Evolutionary conservation across 2,888 invertebrate species (phyloP), one percentile per base, ranked within the genome.

Genomic region (Smittia aterrima): DNA sequence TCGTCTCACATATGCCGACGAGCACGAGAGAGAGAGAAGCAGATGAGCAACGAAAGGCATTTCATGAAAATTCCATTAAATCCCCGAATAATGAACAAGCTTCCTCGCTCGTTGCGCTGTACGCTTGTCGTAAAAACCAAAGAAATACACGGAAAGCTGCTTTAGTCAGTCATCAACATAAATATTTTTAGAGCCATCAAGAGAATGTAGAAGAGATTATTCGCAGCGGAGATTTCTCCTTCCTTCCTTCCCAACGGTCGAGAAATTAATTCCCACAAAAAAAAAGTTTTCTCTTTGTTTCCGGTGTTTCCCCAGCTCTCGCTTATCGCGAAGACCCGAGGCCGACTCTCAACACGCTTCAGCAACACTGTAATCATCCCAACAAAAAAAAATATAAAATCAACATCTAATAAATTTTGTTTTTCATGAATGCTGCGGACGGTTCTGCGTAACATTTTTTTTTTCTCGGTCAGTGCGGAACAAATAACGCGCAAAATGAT

Each of bases 71-170:
- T 53, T 70, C 53, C 68, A 70, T 70, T 70, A 70, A 70, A 70
- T 53, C 25, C 68, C 25, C 47, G 41, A 70, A 70, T 70, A 47
- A 70, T 70, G 25, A 70, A 70, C 68, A 47, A 47, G 68, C 67
- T 40, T 13, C 9, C 27, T 24, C 32, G 18, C 47, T 70, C 53
- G 38, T 4, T 11, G 16, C 18, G 22, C 24, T 20, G 22, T 58
- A 27, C 27, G 64, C 64, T 16, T 25, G 9, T 64, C 64, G 22
- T 64, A 64, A 64, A n/a, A 64, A 64, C 58, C 47, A 11, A 47
- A 3, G 4, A 58, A 58, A 58, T 47, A 58, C 64, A 64, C 64
- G 64, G 20, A 64, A 64, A 64, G 64, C 64, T 27, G 64, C 64
- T 64, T 64, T 20, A 70, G 38, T 20, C 67, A 67, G 18, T 67